Percentiles rank a stretch among this genome's conserved stretches.
phyloP scores from a whole-genome alignment of 2,797 vertebrate species.

The Setipinna tenuifilis region DNA sequence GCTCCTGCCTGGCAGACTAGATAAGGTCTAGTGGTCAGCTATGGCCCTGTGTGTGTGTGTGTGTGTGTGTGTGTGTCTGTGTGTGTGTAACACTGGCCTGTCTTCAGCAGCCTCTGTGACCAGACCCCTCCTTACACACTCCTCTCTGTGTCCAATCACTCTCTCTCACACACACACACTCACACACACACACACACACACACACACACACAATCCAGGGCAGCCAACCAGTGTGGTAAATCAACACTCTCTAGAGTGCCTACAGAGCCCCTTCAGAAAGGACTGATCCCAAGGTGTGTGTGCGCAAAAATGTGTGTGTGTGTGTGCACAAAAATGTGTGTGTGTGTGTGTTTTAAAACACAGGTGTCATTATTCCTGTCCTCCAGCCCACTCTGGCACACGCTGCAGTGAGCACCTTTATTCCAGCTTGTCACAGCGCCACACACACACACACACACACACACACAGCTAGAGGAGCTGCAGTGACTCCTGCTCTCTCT shows the following conservation, averaged over 20 bases:
- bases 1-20: background rate
- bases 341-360: background rate
- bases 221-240: too few relatives aligned
- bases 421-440: background rate
- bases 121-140: background rate
- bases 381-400: background rate
- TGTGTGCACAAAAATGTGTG: too few relatives aligned
- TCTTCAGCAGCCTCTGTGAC: background rate
- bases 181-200: background rate
- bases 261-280: background rate
- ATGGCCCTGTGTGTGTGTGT: background rate
- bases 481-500: background rate
- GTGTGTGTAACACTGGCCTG: background rate
- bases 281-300: background rate
- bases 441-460: conserved; percentile 13
- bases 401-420: background rate
- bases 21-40: background rate
- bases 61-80: too few relatives aligned
- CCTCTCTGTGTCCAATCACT: background rate
- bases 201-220: too few relatives aligned
- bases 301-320: too few relatives aligned
- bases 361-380: background rate
- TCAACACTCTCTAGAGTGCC: background rate
- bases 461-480: background rate
- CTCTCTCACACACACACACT: background rate